Evolutionary conservation across 2,888 invertebrate genomes (phyloP), one percentile per base, ranked within the genome.

Genomic region (Catonia carolina): DNA sequence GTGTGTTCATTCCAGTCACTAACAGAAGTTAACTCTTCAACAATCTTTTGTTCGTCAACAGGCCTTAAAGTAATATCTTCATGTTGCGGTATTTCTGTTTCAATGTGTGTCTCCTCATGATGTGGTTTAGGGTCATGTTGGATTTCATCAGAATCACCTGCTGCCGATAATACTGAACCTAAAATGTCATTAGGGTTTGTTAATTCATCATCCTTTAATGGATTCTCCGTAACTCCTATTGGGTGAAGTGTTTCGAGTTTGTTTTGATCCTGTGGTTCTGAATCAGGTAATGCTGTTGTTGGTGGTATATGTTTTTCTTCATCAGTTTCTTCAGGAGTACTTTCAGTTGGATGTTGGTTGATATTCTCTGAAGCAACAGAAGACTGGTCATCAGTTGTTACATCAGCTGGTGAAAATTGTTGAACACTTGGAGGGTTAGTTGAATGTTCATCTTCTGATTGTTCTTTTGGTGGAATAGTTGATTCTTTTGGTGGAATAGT

Each of bases 321-420:
- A 8, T 54, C 54, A 2, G 27, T 49, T n/a, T 53, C 52, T 10
- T 35, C 51, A 27, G 52, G 52, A 27, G 42, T 47, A 51, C 60
- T 64, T 41, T 63, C 59, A 58, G 65, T 62, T 45, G 60, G 50
- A 45, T 61, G 52, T 63, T 62, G 59, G 22, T 31, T n/a, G 35
- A 33, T 45, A 23, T 39, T 39, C 39, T 55, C 60, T 55, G 55
- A 49, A 39, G 45, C 10, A 10, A 59, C 60, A 54, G 60, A 55
- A 27, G 36, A 12, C 37, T 41, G 51, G 2, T 58, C 60, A 42
- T 60, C 61, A 8, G 63, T 56, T 55, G 59, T 50, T 45, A 60
- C 63, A 33, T 59, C 54, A 59, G 63, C 63, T 41, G 59, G 49
- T 42, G 62, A 50, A n/a, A n/a, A n/a, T n/a, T n/a, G n/a, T n/a